Evolutionary conservation across 2,113 vertebrate species (phyloP), one percentile per base, ranked within the genome.

Genomic region (Mobula hypostoma): DNA sequence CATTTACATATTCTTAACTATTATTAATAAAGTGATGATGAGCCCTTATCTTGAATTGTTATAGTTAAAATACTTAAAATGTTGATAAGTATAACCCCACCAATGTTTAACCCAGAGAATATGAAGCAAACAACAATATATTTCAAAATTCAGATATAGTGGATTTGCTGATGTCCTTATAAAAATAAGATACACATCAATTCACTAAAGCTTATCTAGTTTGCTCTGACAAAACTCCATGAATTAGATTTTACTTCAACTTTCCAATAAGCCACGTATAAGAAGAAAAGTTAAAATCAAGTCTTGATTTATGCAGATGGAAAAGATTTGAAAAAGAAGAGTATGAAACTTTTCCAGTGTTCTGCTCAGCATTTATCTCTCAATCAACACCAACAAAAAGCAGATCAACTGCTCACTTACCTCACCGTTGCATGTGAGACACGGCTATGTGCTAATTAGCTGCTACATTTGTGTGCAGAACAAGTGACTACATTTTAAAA

Each of bases 401-500:
- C 79, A 48, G 79, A 17, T 82, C 79, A 21, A 48, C 79, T 82
- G 79, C 32, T 40, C 79, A 82, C 5, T 19, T 82, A 82, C 5
- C 79, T 82, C 36, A 40, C 17, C 40, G 79, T 48, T 82, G 79
- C 79, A 19, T 48, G 36, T 82, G 79, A 3, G 48, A 85, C 27
- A 21, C 11, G 21, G 7, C 7, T 58, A 85, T 61, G 82, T 85
- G 48, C 48, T 56, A 56, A 85, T 85, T 85, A 61, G 79, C 79
- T 82, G 79, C 79, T 48, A 40, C 79, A 82, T 21, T 21, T 82
- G 79, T 19, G 4, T 82, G 5, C 36, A 48, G 36, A 82, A 48
- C 17, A 82, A 82, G 79, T 48, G 79, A 40, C 79, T 48, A 82
- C 79, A 82, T 15, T 82, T 82, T 48, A 82, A 82, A 82, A 82